A percentile compares a stretch with the other conserved stretches of the same genome.
Evolutionary conservation across 2,797 vertebrate species (phyloP).

Genomic region (Cuniculus paca): DNA sequence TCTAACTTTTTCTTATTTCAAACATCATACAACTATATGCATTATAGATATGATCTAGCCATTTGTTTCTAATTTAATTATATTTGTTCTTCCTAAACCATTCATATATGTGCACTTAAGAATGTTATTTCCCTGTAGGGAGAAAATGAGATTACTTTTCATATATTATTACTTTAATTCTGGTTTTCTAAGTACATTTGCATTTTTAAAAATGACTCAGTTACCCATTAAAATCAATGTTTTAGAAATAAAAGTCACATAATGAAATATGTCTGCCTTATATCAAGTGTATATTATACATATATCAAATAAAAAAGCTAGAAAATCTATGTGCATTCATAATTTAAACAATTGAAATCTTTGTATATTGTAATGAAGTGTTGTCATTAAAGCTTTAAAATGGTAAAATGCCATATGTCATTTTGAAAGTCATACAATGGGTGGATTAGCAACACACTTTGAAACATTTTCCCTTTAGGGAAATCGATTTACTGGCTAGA

Average conservation of each 20-base stretch:
- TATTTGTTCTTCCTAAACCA: not conserved
- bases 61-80: not conserved
- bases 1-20: not conserved
- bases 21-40: not conserved
- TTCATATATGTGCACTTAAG: not conserved
- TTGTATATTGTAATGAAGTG: not conserved
- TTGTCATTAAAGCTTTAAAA: conserved; percentile 52
- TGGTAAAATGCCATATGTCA: conserved; percentile 24
- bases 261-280: not conserved
- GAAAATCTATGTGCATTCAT: not conserved
- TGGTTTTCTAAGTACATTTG: not conserved
- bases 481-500: conserved; percentile 3
- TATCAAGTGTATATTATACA: not conserved
- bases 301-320: not conserved
- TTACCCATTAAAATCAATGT: conserved; percentile 31
- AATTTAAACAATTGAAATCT: conserved; percentile 2
- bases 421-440: conserved; percentile 24
- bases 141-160: not conserved
- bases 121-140: not conserved
- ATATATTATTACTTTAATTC: not conserved
- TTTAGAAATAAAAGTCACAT: conserved; percentile 7
- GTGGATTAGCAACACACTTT: conserved; percentile 14
- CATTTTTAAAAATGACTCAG: not conserved
- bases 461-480: not conserved
- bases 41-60: not conserved